Conservation (phyloP, 2,113 vertebrate genomes). For the Copsychus sechellarum region DNA sequence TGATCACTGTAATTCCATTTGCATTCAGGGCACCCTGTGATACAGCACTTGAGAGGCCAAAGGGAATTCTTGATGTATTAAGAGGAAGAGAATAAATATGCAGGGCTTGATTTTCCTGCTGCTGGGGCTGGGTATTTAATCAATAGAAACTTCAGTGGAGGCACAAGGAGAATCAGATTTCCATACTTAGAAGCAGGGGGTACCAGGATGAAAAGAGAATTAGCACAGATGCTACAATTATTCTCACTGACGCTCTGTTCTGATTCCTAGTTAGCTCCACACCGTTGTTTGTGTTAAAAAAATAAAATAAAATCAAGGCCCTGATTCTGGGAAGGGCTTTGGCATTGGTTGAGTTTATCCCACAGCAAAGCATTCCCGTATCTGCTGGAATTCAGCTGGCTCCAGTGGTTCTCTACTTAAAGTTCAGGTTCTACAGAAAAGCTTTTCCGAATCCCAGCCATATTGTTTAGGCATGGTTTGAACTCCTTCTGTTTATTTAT, state of each 20-base stretch:
- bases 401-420: background rate
- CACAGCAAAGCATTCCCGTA: background rate
- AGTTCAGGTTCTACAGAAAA: background rate
- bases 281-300: background rate
- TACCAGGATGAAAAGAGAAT: background rate
- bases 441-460: background rate
- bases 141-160: slow-evolving; percentile 26
- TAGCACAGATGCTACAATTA: background rate
- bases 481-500: background rate
- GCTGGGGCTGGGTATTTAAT: slow-evolving; percentile 31
- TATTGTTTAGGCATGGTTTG: background rate
- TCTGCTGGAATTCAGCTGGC: background rate
- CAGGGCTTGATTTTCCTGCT: slow-evolving; percentile 22
- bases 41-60: slow-evolving; percentile 12
- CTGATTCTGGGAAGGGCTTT: background rate
- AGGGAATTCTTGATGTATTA: slow-evolving; percentile 36
- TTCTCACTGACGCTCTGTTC: background rate
- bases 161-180: slow-evolving; percentile 21
- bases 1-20: slow-evolving; percentile 50
- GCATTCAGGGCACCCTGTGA: slow-evolving; percentile 9
- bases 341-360: background rate
- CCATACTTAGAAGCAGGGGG: background rate
- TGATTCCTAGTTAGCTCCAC: background rate
- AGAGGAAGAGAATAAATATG: slow-evolving; percentile 36
- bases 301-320: background rate